Base-by-base conservation (phyloP, 2,797 vertebrate species). In the Psittacula echo region DNA sequence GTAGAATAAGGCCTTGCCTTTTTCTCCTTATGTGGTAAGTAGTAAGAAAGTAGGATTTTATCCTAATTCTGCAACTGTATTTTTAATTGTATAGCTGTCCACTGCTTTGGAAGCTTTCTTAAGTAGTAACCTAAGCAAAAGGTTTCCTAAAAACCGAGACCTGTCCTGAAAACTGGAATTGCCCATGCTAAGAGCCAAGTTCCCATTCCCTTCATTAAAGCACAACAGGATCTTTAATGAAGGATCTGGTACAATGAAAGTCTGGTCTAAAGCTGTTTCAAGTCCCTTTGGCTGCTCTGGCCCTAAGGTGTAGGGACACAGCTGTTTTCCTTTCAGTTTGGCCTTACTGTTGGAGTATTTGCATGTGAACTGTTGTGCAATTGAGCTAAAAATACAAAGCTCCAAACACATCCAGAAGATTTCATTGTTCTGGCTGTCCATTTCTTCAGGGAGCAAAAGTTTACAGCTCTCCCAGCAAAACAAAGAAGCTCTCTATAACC, bases 331-430 rank as follows among this genome's bases (percentile, higher is more conserved):
- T 90, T 93, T 86, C 2, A 0, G 5, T 93, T 93, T 81, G 79
- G 24, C 37, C 41, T 87, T 58, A 64, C 41, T 76, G 32, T 83
- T 89, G 32, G 42, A 89, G 37, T 41, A 91, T 42, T 54, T 0
- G 0, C 32, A 60, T 39, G 26, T 60, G 54, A 92, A 90, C 42
- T 53, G 14, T 24, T 70, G 47, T 26, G 62, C 53, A 85, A 54
- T 0, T 64, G 45, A 91, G 62, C 85, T 90, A 86, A 94, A 96
- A 95, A 94, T 78, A 93, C 62, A 85, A 88, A 88, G 30, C 60
- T 88, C 70, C 62, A 88, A 93, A 87, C 13, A 51, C 42, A 89
- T 78, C 50, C 54, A 75, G 70, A 94, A 90, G 58, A 93, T 54
- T 92, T 86, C 45, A 30, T 75, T 87, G 62, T 75, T 91, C 74